Base-by-base conservation (phyloP, 2,113 vertebrate genomes). In the Limanda limanda region DNA sequence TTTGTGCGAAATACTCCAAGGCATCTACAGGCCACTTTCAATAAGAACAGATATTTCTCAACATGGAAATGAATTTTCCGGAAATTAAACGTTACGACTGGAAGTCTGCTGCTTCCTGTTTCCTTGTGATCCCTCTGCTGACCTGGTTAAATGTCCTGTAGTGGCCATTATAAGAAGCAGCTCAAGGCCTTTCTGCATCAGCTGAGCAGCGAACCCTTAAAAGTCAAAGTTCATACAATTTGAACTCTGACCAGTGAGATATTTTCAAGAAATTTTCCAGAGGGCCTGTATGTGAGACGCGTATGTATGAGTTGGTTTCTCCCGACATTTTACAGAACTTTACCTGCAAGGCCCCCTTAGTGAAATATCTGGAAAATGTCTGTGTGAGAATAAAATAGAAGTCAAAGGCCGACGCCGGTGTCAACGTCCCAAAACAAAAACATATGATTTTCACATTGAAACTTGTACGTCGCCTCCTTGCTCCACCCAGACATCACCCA, bases 171-270 rank as follows among this genome's bases (percentile, higher is more conserved):
- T 71, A 61, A 0, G 31, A 55, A 61, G 60, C 31, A 45, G 21
- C 61, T 64, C 20, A 20, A 51, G 25, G 57, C 14, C 51, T 61
- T 71, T 74, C 31, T 60, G 47, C 52, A 68, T 60, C 48, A 78
- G 54, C 61, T 40, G 24, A 48, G 45, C 17, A 13, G 18, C 14
- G 5, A 21, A 52, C 40, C 35, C 31, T 63, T 82, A 17, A 68
- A 77, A 67, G 31, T 0, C 59, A 42, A 51, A 54, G 76, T 60
- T 54, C 51, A 20, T 20, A 21, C 55, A 23, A 31, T 15, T 54
- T 71, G 54, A 78, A 69, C 45, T 65, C 48, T 67, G 58, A 80
- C 55, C 31, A 0, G 2, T n/a, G 35, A 4, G 31, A 31, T 6
- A 31, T 6, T 31, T 31, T 31, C 6, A 31, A 7, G 31, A 6